A percentile compares a stretch with the other conserved stretches of the same genome.
Conservation (phyloP, 2,888 invertebrate species). For the Fragum sueziense region DNA sequence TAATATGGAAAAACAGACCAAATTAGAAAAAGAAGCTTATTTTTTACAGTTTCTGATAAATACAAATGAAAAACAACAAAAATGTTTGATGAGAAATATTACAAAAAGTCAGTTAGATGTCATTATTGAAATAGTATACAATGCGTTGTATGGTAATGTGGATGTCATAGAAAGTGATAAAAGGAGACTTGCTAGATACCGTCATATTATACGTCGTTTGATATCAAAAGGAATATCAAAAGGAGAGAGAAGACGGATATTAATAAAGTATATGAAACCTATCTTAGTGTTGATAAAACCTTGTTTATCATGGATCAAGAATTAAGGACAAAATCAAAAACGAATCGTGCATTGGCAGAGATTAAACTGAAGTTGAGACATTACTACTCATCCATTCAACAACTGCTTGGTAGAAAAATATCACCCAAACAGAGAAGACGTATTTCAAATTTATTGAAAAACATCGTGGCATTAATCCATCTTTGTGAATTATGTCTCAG, state of each 20-base stretch:
- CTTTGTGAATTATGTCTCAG: constrained; percentile 13
- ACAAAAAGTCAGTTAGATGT: constrained; percentile 34
- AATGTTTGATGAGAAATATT: constrained; percentile 27
- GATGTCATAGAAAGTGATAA: constrained; percentile 15
- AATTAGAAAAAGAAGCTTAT: constrained; percentile 38
- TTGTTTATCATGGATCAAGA: constrained; percentile 14
- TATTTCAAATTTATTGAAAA: neutral
- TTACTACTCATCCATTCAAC: neutral
- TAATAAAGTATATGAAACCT: constrained; percentile 35
- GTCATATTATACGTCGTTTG: constrained; percentile 22
- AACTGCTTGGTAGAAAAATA: neutral
- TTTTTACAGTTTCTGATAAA: constrained; percentile 36
- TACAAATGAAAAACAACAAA: constrained; percentile 40
- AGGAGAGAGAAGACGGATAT: constrained; percentile 17
- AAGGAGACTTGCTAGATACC: constrained; percentile 34
- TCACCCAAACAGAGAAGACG: neutral
- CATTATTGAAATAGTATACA: constrained; percentile 40
- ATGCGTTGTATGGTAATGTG: constrained; percentile 39
- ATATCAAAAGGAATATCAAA: constrained; percentile 35
- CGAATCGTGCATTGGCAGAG: constrained; percentile 31
- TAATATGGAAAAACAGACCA: neutral
- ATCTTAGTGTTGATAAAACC: constrained; percentile 35
- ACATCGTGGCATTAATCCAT: neutral
- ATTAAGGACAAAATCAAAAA: constrained; percentile 28
- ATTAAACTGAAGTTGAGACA: constrained; percentile 10